Evolutionary conservation across 2,888 invertebrate species (phyloP).

Genomic region (Dolichomitus sp.): DNA sequence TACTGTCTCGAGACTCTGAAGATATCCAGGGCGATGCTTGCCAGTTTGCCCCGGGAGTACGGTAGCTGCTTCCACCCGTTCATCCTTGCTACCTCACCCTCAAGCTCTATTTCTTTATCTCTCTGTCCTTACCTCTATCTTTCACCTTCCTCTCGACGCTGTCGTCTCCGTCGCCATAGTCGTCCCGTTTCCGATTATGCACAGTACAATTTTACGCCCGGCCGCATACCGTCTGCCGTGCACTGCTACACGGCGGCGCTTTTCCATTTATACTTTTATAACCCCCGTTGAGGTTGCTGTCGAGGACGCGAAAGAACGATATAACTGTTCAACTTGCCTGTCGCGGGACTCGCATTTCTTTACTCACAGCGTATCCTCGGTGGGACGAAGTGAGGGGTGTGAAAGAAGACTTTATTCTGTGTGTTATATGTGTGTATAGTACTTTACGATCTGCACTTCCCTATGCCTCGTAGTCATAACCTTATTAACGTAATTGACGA

Average conservation of each 20-base stretch:
- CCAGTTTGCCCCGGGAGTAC: conserved; percentile 47
- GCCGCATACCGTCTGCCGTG: conserved; percentile 38
- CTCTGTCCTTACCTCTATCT: conserved; percentile 24
- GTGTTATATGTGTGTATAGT: not conserved
- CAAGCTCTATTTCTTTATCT: conserved; percentile 13
- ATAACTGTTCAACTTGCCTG: conserved; percentile 23
- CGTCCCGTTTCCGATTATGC: conserved; percentile 55
- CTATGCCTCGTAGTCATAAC: not conserved
- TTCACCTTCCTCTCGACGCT: conserved; percentile 18
- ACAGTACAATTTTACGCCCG: conserved; percentile 53
- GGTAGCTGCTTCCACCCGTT: conserved; percentile 37
- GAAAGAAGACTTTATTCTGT: not conserved
- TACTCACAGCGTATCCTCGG: not conserved
- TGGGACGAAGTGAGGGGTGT: not conserved
- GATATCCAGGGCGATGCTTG: conserved; percentile 54
- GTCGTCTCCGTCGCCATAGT: conserved; percentile 21
- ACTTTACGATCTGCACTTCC: not conserved
- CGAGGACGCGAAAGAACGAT: conserved; percentile 4
- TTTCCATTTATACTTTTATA: conserved; percentile 46
- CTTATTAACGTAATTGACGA: conserved; percentile 61
- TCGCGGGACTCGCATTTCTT: not conserved
- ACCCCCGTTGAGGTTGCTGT: conserved; percentile 7
- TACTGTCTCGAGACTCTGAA: conserved; percentile 36
- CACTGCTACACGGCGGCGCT: not conserved
- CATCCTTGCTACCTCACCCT: conserved; percentile 11